Evolutionary conservation across 2,797 vertebrate species (phyloP), one percentile per base, ranked within the genome.

Genomic region (Neosalanx taihuensis): DNA sequence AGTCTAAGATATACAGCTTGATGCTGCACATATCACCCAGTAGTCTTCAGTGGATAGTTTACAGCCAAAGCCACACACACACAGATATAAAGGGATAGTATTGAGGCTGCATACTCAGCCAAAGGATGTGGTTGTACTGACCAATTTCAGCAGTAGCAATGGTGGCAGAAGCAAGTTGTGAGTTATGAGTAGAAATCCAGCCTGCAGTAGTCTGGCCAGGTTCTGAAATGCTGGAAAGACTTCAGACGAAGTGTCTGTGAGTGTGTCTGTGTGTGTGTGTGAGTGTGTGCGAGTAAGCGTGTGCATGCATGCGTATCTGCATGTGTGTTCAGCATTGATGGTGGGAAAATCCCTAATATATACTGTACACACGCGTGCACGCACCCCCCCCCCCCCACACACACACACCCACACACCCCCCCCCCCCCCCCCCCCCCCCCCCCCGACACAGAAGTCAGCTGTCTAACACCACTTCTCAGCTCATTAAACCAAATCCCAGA

Each of bases 401-500:
- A 69, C 74, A 46, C 51, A 69, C n/a, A n/a, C n/a, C n/a, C n/a
- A n/a, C n/a, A n/a, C n/a, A n/a, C n/a, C n/a, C n/a, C n/a, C 35
- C 59, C 56, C 29, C 57, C 33, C 57, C 33, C 33, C 33, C 33
- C 6, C 9, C 12, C 0, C 70, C 72, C 62, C 70, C 69, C 49
- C 79, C 59, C 66, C 78, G 72, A 56, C 78, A 70, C 83, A 87
- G 83, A 86, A 93, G 90, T 89, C 91, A 83, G 81, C 89, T 93
- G 93, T 91, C 89, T 86, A 86, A 79, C 74, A 81, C 74, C 79
- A 85, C 86, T 85, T 86, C 89, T 91, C 85, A 92, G 79, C 90
- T 91, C 73, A 67, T 94, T 94, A 93, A 92, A 90, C 72, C 84
- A 91, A 84, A 86, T 87, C 88, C 86, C 83, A 75, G 60, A n/a